Percentiles rank a stretch among this genome's conserved stretches.
phyloP scores from a whole-genome alignment of 2,113 vertebrate species.

The Pachypanchax playfairii region DNA sequence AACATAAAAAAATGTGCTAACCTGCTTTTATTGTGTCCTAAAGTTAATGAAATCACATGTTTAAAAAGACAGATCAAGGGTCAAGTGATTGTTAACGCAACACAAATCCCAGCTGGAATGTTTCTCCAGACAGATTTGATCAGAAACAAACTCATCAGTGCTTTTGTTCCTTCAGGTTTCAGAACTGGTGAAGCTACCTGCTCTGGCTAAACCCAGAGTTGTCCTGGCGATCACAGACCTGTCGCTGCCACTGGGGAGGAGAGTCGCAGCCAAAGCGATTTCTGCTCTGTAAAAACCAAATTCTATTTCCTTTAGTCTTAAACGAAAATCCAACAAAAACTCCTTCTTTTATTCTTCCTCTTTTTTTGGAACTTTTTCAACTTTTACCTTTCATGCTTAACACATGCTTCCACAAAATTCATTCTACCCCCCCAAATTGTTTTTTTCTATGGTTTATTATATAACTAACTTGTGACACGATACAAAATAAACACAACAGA shows the following conservation, averaged over 20 bases:
- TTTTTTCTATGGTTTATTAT: too few relatives aligned
- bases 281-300: constrained; percentile 80
- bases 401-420: too few relatives aligned
- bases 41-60: neutral
- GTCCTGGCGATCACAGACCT: constrained; percentile 95
- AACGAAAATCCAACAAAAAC: too few relatives aligned
- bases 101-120: neutral
- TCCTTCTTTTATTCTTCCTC: too few relatives aligned
- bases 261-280: constrained; percentile 95
- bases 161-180: constrained; percentile 82
- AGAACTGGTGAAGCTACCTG: constrained; percentile 93
- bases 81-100: constrained; percentile 5
- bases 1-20: neutral
- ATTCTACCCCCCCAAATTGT: too few relatives aligned
- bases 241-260: constrained; percentile 91
- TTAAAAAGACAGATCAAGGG: neutral
- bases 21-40: neutral
- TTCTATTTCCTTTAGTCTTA: neutral
- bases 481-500: too few relatives aligned
- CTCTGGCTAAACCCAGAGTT: constrained; percentile 91
- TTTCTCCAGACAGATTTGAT: neutral
- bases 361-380: too few relatives aligned
- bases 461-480: too few relatives aligned
- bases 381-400: too few relatives aligned
- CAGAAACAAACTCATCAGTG: neutral